Conservation (phyloP, 2,888 invertebrate genomes). For the Itoplectis maculator region DNA sequence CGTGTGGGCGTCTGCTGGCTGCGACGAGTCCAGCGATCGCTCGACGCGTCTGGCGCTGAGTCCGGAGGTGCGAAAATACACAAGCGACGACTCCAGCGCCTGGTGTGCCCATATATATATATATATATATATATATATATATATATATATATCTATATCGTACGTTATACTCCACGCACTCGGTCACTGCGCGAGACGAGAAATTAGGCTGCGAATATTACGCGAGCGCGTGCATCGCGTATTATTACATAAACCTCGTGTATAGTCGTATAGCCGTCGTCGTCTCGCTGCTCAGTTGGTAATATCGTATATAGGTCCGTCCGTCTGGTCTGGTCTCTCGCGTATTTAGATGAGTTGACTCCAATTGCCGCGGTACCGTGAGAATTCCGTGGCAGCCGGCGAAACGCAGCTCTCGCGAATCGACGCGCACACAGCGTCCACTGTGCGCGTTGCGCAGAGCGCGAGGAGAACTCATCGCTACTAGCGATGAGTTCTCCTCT, state of each 20-base stretch:
- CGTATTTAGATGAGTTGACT: constrained; percentile 84
- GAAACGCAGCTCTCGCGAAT: constrained; percentile 13
- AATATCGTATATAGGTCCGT: constrained; percentile 5
- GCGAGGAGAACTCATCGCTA: background rate
- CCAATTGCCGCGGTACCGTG: constrained; percentile 83
- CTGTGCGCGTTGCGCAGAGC: no score
- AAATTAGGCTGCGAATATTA: no score
- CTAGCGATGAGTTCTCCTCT: background rate
- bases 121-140: no score
- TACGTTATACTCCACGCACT: no score
- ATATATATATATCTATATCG: no score
- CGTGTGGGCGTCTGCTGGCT: constrained; percentile 23
- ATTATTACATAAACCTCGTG: no score
- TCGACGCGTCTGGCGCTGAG: constrained; percentile 30
- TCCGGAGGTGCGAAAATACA: constrained; percentile 30
- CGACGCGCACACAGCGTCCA: constrained; percentile 13
- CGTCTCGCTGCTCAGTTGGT: background rate
- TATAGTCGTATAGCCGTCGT: background rate
- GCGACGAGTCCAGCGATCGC: background rate
- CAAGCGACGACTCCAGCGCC: background rate
- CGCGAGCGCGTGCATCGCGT: no score
- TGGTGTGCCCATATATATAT: no score
- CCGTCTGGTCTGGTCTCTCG: constrained; percentile 59
- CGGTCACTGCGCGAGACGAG: no score
- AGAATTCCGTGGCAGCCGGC: constrained; percentile 79